phyloP scores from a whole-genome alignment of 1,140 invertebrate species.

The Drosophila hydei region DNA sequence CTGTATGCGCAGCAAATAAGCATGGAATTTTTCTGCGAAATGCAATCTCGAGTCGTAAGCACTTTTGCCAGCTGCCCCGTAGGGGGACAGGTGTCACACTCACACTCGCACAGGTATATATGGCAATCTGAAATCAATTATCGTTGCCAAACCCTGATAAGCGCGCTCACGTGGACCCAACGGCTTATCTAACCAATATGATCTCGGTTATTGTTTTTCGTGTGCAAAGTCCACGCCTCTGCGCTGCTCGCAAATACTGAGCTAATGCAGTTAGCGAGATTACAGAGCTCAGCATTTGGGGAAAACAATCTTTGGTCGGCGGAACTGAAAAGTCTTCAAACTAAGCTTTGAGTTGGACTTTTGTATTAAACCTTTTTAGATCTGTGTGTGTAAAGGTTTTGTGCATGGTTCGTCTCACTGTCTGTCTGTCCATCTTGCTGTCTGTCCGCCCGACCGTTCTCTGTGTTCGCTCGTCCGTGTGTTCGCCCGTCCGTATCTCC shows the following conservation, averaged over 20 bases:
- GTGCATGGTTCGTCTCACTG: too few species aligned
- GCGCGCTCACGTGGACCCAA: slow-evolving; percentile 14
- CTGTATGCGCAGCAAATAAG: background rate
- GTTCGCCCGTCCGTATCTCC: too few species aligned
- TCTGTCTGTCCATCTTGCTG: too few species aligned
- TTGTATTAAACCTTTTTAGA: too few species aligned
- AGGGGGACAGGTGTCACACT: background rate
- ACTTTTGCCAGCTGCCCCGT: background rate
- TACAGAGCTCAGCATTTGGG: too few species aligned
- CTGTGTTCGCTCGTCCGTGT: too few species aligned
- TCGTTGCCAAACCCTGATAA: slow-evolving; percentile 16
- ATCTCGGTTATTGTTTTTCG: slow-evolving; percentile 2
- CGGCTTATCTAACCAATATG: slow-evolving; percentile 3
- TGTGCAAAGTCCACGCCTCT: background rate
- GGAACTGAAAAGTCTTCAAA: too few species aligned
- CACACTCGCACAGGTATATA: background rate
- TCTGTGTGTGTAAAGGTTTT: too few species aligned
- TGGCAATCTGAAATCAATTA: slow-evolving; percentile 8
- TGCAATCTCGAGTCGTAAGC: slow-evolving; percentile 2
- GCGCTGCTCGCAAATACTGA: too few species aligned
- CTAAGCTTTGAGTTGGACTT: too few species aligned
- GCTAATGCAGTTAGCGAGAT: background rate
- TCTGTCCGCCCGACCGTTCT: too few species aligned
- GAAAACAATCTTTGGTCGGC: too few species aligned
- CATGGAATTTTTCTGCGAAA: background rate